Conservation (phyloP, 2,888 invertebrate species). For the Choristoneura rosaceana region DNA sequence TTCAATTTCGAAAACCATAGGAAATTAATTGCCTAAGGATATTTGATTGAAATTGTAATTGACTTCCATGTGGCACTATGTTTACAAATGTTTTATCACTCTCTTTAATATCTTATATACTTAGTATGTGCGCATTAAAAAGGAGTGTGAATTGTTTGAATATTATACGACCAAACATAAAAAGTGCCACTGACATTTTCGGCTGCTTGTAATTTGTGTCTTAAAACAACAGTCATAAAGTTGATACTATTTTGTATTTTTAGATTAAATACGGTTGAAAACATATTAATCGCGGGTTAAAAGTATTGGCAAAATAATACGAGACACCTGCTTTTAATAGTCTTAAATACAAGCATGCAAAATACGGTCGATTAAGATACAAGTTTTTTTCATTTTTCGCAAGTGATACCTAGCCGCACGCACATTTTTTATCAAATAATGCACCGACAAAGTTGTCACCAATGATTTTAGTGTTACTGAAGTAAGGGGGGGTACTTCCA, state of each 20-base stretch:
- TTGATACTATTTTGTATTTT: background rate
- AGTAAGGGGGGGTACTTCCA: too few species aligned
- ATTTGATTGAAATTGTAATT: background rate
- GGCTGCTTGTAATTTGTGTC: background rate
- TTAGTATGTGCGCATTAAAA: constrained; percentile 37
- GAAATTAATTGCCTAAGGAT: background rate
- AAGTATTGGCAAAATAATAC: constrained; percentile 51
- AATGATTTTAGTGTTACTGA: too few species aligned
- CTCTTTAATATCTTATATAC: constrained; percentile 31
- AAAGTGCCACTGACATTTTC: background rate
- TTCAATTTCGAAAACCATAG: background rate
- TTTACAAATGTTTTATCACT: background rate
- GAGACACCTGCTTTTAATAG: constrained; percentile 51
- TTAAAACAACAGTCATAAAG: background rate
- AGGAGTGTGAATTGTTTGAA: constrained; percentile 43
- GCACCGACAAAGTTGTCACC: too few species aligned
- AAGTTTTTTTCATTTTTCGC: background rate
- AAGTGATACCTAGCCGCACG: background rate
- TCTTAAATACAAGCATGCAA: constrained; percentile 45
- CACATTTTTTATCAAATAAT: too few species aligned
- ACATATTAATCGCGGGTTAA: background rate
- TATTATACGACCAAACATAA: background rate
- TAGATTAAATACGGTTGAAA: background rate
- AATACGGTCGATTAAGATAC: constrained; percentile 25
- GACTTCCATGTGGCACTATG: background rate